These are phyloP conservation scores for Perca fluviatilis DNA, from an alignment of 2,113 vertebrate genomes.

Conservation along the genomic window DNA sequence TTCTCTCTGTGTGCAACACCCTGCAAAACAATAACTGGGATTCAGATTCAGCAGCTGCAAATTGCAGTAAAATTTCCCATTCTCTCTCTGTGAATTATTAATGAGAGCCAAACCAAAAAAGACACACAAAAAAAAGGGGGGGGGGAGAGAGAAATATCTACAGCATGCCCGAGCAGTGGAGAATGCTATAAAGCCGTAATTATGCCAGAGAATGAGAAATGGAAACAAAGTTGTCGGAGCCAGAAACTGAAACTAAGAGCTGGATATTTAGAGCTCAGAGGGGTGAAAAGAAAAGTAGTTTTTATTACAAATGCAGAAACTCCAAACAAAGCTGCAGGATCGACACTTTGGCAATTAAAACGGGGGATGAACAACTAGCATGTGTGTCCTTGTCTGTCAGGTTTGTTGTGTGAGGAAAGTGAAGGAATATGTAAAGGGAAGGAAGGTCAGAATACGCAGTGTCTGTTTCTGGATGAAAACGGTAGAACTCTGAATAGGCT, in stretches of 20 bases:
- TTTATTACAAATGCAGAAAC: conserved; percentile 57
- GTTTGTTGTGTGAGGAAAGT: background rate
- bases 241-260: conserved; percentile 66
- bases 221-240: conserved; percentile 72
- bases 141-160: conserved; percentile 27
- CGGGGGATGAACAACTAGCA: conserved; percentile 13
- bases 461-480: background rate
- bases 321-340: conserved; percentile 45
- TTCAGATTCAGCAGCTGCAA: conserved; percentile 79
- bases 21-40: conserved; percentile 77
- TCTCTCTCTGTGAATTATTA: conserved; percentile 81
- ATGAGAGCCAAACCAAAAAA: conserved; percentile 72
- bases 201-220: conserved; percentile 75
- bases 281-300: conserved; percentile 36
- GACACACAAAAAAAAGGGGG: conserved; percentile 31
- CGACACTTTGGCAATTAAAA: conserved; percentile 53
- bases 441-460: background rate
- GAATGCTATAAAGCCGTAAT: conserved; percentile 74
- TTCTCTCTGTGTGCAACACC: conserved; percentile 56
- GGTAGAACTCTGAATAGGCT: background rate
- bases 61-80: conserved; percentile 78
- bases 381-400: conserved; percentile 28
- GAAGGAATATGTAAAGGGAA: background rate
- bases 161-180: conserved; percentile 45
- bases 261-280: conserved; percentile 40